Conservation (phyloP, 2,797 vertebrate species). For the Semaprochilodus insignis region DNA sequence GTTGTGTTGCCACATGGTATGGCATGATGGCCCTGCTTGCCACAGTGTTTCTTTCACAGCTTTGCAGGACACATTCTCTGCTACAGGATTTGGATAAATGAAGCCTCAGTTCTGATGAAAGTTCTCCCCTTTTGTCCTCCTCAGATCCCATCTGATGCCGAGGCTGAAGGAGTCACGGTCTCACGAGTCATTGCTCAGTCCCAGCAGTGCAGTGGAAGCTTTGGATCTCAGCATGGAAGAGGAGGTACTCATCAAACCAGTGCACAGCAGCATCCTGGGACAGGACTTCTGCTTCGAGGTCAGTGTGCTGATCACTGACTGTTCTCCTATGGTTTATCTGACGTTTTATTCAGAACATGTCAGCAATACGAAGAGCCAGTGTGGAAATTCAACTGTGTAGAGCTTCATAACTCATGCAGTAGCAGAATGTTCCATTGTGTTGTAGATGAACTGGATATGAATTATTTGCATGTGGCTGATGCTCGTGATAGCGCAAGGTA, state of each 20-base stretch:
- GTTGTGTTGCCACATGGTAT: no score
- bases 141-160: constrained; percentile 96
- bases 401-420: background rate
- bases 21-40: no score
- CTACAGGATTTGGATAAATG: background rate
- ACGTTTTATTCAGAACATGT: background rate
- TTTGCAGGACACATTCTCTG: no score
- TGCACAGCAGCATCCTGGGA: constrained; percentile 97
- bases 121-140: constrained; percentile 11
- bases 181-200: constrained; percentile 95
- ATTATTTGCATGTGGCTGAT: constrained; percentile 13
- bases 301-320: constrained; percentile 30
- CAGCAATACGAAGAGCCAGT: background rate
- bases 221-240: constrained; percentile 99
- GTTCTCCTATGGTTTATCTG: background rate
- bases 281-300: constrained; percentile 92
- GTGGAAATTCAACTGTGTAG: background rate
- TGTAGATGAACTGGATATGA: background rate
- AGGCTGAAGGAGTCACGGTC: constrained; percentile 91
- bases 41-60: no score
- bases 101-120: background rate
- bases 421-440: background rate
- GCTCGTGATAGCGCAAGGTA: background rate
- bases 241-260: constrained; percentile 95
- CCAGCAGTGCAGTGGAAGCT: constrained; percentile 89